Base-by-base conservation (phyloP, 2,113 vertebrate genomes). In the Podiceps cristatus region DNA sequence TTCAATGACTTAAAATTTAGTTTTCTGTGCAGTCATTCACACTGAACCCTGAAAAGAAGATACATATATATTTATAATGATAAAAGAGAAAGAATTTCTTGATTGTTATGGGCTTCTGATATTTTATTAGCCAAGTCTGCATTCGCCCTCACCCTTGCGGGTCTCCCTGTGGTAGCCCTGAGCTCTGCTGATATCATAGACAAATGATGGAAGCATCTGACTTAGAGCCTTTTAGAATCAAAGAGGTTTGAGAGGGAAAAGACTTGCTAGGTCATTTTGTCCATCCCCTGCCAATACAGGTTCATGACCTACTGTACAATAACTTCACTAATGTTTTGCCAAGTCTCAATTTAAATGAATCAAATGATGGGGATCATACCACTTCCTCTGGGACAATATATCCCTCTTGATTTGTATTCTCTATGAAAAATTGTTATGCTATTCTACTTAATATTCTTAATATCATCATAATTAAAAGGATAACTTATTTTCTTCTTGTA, bases 221-320 rank as follows among this genome's bases (percentile, higher is more conserved):
- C 93, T 96, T 85, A 87, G 82, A 96, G 84, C 35, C 82, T 97
- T 95, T 96, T 85, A 92, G 91, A 96, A 96, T 97, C 93, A 97
- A 97, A 97, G 92, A 93, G 64, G 59, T 91, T 33, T 80, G 90
- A 94, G 73, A 94, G 42, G 79, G 76, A 96, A 90, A 94, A 94
- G 96, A 80, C 82, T 82, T 86, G 63, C 79, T 89, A 96, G 96
- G 96, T 96, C 95, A 96, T 93, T 96, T 91, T 92, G 90, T 95
- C 91, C 93, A 86, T 97, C 90, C 96, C 97, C 96, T 97, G 95
- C 96, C 83, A 95, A 94, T 96, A 85, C 63, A 96, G 82, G 93
- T 83, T 97, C 97, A 93, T 95, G 95, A 97, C 96, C 97, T 98
- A 81, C 62, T 79, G 91, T 96, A 95, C 92, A 90, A 75, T 92